These are phyloP conservation scores for Liodrosophila aerea DNA, from an alignment of 2,888 invertebrate genomes.

Conservation along the genomic window DNA sequence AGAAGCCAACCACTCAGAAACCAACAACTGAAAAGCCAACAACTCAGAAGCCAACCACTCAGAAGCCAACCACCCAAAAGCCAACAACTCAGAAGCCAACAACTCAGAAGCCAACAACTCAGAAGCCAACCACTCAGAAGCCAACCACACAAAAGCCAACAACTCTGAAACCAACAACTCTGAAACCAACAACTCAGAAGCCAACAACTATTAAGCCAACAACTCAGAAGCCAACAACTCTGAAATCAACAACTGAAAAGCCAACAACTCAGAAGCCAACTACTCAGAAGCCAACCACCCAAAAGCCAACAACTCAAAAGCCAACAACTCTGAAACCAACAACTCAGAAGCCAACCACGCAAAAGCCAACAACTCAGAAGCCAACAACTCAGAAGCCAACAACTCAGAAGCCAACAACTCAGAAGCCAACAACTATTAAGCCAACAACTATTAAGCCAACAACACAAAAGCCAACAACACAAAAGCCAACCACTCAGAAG, in stretches of 20 bases:
- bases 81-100: slow-evolving; percentile 8
- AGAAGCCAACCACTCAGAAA: background rate
- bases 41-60: background rate
- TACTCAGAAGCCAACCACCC: background rate
- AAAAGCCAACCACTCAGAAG: background rate
- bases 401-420: background rate
- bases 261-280: background rate
- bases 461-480: background rate
- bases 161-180: background rate
- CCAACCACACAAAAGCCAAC: background rate
- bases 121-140: background rate
- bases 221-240: background rate
- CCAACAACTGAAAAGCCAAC: slow-evolving; percentile 1
- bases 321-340: background rate
- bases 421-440: background rate
- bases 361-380: background rate
- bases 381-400: slow-evolving; percentile 1
- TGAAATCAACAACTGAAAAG: too few species aligned
- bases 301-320: background rate
- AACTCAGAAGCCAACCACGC: background rate
- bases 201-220: background rate
- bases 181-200: background rate
- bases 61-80: background rate
- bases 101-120: background rate
- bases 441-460: slow-evolving; percentile 3